Percentiles rank a stretch among this genome's conserved stretches.
Evolutionary conservation across 2,797 vertebrate genomes (phyloP).

Genomic region (Lacerta viridis): DNA sequence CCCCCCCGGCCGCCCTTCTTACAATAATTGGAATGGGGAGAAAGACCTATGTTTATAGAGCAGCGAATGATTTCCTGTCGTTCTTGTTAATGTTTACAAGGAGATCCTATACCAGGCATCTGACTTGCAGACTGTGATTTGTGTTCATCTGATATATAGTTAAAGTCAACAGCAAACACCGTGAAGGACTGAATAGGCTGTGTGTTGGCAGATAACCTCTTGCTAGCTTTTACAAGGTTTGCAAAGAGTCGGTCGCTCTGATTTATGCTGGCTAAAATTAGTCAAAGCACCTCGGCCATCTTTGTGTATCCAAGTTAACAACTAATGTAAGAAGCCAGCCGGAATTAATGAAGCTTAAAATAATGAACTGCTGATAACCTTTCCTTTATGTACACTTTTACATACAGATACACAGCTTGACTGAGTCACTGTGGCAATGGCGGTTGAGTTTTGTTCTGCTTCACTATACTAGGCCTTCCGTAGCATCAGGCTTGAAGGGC

Average conservation of each 20-base stretch:
- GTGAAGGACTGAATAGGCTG: not conserved
- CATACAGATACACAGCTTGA: not conserved
- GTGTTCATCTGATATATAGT: not conserved
- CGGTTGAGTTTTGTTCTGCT: not conserved
- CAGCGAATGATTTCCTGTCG: slow-evolving; percentile 28
- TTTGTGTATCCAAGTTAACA: slow-evolving; percentile 42
- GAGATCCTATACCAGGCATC: not conserved
- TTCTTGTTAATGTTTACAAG: slow-evolving; percentile 35
- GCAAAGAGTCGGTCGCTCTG: slow-evolving; percentile 20
- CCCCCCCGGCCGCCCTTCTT: not conserved
- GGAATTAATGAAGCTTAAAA: slow-evolving; percentile 18
- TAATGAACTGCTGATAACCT: not conserved
- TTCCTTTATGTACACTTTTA: slow-evolving; percentile 12
- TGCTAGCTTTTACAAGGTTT: slow-evolving; percentile 26
- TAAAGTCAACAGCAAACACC: slow-evolving; percentile 6
- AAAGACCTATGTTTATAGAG: slow-evolving; percentile 22
- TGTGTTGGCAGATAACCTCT: not conserved
- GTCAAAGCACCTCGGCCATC: slow-evolving; percentile 12
- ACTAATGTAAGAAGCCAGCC: rapidly evolving
- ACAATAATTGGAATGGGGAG: slow-evolving; percentile 14
- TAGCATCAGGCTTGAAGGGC: not conserved
- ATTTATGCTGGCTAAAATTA: slow-evolving; percentile 21
- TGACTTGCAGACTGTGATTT: slow-evolving; percentile 26
- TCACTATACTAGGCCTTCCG: not conserved
- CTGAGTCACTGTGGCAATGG: not conserved